These are phyloP conservation scores for Sepiola atlantica DNA, from an alignment of 2,888 invertebrate genomes.

Conservation along the genomic window DNA sequence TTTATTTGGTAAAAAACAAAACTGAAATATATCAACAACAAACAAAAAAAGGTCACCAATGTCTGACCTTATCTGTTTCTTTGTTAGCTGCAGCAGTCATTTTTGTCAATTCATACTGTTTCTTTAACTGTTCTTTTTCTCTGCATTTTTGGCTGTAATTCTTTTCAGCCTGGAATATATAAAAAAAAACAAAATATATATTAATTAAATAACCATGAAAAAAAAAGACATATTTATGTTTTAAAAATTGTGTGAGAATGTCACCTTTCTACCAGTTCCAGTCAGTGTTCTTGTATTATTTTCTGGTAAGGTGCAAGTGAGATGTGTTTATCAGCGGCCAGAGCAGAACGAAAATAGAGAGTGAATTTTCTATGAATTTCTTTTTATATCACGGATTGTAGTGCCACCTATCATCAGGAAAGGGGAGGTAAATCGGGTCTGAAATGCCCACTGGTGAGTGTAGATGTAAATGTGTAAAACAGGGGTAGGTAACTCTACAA, in stretches of 20 bases:
- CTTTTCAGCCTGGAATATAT: constrained; percentile 14
- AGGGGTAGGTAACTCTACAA: too few relatives aligned
- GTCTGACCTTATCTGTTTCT: constrained; percentile 38
- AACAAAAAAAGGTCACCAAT: background rate
- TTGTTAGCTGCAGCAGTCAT: background rate
- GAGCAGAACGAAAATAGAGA: too few relatives aligned
- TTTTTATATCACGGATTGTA: too few relatives aligned
- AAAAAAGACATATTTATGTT: too few relatives aligned
- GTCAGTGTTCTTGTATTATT: too few relatives aligned
- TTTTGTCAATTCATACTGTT: constrained; percentile 32
- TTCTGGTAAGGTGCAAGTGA: too few relatives aligned
- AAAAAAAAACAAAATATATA: background rate
- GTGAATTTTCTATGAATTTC: too few relatives aligned
- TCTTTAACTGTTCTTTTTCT: constrained; percentile 37
- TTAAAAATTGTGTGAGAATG: too few relatives aligned
- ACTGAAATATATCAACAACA: background rate
- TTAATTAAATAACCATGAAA: background rate
- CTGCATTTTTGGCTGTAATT: background rate
- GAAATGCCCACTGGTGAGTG: too few relatives aligned
- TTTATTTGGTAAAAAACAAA: background rate
- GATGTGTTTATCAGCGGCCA: too few relatives aligned
- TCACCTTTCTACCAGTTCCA: too few relatives aligned
- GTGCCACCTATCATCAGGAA: background rate
- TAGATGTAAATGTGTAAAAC: too few relatives aligned
- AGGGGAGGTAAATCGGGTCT: background rate